These are phyloP conservation scores for Geopemphigus sp. DNA, from an alignment of 1,140 invertebrate species.

Conservation along the genomic window DNA sequence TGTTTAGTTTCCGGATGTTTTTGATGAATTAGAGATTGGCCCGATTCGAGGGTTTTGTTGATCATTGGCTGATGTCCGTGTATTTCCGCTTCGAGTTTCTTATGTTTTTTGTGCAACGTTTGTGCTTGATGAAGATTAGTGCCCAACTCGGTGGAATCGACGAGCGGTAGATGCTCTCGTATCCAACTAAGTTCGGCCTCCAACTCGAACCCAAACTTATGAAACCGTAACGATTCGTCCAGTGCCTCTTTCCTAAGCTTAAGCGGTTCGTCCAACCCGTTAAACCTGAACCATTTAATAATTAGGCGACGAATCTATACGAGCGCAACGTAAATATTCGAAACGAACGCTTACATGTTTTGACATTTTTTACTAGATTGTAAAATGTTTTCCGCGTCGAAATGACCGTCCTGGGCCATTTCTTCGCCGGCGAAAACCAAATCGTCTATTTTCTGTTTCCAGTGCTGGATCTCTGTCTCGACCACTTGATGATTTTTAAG, in stretches of 20 bases:
- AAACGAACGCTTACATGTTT: slow-evolving; percentile 58
- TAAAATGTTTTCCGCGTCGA: slow-evolving; percentile 83
- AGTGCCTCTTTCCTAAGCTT: slow-evolving; percentile 70
- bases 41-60: slow-evolving; percentile 73
- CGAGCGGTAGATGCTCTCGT: slow-evolving; percentile 79
- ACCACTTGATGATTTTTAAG: slow-evolving; percentile 81
- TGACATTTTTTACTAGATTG: slow-evolving; percentile 75
- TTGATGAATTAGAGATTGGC: slow-evolving; percentile 68
- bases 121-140: slow-evolving; percentile 89
- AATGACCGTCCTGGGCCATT: slow-evolving; percentile 90
- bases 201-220: slow-evolving; percentile 92
- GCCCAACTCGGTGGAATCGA: slow-evolving; percentile 71
- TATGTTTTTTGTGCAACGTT: slow-evolving; percentile 89
- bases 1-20: slow-evolving; percentile 74
- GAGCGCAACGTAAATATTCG: not conserved
- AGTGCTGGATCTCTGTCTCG: slow-evolving; percentile 76
- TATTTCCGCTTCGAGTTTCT: slow-evolving; percentile 84
- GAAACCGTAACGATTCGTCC: slow-evolving; percentile 80
- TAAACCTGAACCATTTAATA: slow-evolving; percentile 57
- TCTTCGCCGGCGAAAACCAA: slow-evolving; percentile 77
- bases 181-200: slow-evolving; percentile 96
- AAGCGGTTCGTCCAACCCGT: slow-evolving; percentile 65
- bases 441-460: slow-evolving; percentile 74
- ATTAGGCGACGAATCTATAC: too few relatives aligned
- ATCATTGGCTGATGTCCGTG: slow-evolving; percentile 78